These are phyloP conservation scores for Potamarius usumacintae DNA, from an alignment of 2,113 vertebrate species.

Conservation along the genomic window DNA sequence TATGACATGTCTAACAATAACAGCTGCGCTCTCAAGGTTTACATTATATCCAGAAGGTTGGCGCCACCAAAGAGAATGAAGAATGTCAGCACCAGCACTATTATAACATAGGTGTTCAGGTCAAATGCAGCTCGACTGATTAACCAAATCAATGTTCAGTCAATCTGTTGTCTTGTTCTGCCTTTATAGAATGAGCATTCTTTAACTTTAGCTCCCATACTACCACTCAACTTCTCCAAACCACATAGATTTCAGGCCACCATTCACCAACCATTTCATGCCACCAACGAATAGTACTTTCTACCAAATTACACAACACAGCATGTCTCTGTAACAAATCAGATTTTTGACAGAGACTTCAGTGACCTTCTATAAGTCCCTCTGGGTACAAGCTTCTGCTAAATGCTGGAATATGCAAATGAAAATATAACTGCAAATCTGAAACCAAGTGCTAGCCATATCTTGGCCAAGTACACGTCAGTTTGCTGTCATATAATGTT, in stretches of 20 bases:
- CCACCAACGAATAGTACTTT: background rate
- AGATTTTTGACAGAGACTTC: background rate
- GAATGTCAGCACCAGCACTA: background rate
- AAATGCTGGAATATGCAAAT: background rate
- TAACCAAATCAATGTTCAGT: background rate
- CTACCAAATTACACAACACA: background rate
- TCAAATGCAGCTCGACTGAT: background rate
- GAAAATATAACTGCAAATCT: background rate
- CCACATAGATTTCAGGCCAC: background rate
- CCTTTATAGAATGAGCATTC: background rate
- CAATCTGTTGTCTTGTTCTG: background rate
- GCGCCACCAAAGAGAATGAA: background rate
- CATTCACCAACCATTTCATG: background rate
- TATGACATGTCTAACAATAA: constrained; percentile 21
- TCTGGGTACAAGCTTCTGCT: background rate
- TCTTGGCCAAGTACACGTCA: background rate
- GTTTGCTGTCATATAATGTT: background rate
- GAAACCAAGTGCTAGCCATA: background rate
- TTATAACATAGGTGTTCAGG: background rate
- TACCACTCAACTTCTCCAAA: background rate
- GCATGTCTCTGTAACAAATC: background rate
- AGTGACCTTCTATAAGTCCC: background rate
- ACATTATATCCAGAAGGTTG: background rate
- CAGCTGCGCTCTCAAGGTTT: background rate
- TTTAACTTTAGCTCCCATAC: background rate